A percentile compares a stretch with the other conserved stretches of the same genome.
Evolutionary conservation across 1,140 invertebrate genomes (phyloP).

Genomic region (Drosophila micromelanica): DNA sequence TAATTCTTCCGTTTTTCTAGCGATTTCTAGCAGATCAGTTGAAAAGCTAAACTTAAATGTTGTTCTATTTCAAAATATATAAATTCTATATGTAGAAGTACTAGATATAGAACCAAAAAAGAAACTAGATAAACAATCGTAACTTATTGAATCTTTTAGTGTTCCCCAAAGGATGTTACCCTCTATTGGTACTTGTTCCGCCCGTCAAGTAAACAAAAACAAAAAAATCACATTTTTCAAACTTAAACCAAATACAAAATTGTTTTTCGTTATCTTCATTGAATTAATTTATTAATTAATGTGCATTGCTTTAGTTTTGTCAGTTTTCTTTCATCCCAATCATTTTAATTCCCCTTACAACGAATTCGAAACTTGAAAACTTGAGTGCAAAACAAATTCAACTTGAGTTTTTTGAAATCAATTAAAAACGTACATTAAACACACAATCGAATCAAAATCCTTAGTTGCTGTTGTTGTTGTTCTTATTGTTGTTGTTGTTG

Average conservation of each 20-base stretch:
- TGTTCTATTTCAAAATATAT: constrained; percentile 1
- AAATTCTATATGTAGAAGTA: background rate
- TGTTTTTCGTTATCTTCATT: constrained; percentile 34
- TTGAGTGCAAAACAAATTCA: constrained; percentile 17
- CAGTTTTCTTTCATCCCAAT: constrained; percentile 27
- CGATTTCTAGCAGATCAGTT: constrained; percentile 3
- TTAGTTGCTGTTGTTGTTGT: constrained; percentile 15
- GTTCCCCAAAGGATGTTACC: constrained; percentile 75
- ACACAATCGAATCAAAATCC: background rate
- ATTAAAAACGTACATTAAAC: constrained; percentile 5
- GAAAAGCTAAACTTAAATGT: background rate
- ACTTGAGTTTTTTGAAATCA: background rate
- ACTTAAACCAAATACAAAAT: constrained; percentile 26
- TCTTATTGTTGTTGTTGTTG: constrained; percentile 23
- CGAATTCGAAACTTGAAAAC: too few relatives aligned
- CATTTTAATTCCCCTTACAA: constrained; percentile 15
- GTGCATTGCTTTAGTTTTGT: constrained; percentile 29
- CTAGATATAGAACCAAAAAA: background rate
- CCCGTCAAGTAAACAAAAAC: constrained; percentile 76
- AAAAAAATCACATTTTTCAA: constrained; percentile 43
- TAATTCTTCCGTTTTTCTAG: constrained; percentile 17
- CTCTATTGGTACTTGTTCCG: constrained; percentile 85
- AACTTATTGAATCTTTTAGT: constrained; percentile 46
- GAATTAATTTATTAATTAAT: constrained; percentile 9
- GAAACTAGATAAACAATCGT: constrained; percentile 9